These are phyloP conservation scores for Chelonia mydas DNA, from an alignment of 2,797 vertebrate genomes.

Conservation along the genomic window DNA sequence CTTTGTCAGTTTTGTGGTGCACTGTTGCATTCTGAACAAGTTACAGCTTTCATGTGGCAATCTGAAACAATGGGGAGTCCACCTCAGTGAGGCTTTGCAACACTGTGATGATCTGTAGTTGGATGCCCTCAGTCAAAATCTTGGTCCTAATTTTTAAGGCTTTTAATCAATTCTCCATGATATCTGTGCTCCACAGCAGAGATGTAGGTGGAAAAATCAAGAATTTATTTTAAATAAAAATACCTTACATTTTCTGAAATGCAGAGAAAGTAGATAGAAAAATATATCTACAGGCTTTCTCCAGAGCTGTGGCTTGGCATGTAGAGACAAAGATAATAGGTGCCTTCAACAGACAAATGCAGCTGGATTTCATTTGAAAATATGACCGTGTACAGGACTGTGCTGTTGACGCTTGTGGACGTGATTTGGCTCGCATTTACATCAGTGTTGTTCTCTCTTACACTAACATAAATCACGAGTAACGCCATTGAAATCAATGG, in stretches of 20 bases:
- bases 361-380: neutral
- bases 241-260: neutral
- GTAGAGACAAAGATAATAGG: neutral
- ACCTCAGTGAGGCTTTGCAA: neutral
- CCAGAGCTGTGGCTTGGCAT: neutral
- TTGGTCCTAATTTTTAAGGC: neutral
- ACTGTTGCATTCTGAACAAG: neutral
- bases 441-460: neutral
- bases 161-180: neutral
- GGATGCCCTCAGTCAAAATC: neutral
- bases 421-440: neutral
- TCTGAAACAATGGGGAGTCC: neutral
- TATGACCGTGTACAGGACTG: neutral
- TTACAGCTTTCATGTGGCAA: neutral
- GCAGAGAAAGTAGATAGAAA: neutral
- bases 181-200: neutral
- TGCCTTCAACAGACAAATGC: neutral
- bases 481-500: neutral
- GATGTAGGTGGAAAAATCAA: neutral
- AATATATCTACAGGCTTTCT: neutral
- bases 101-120: neutral
- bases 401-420: neutral
- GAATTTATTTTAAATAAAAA: neutral
- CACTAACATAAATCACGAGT: neutral
- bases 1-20: neutral